phyloP scores from a whole-genome alignment of 2,113 vertebrate genomes.

The Xiphophorus couchianus region DNA sequence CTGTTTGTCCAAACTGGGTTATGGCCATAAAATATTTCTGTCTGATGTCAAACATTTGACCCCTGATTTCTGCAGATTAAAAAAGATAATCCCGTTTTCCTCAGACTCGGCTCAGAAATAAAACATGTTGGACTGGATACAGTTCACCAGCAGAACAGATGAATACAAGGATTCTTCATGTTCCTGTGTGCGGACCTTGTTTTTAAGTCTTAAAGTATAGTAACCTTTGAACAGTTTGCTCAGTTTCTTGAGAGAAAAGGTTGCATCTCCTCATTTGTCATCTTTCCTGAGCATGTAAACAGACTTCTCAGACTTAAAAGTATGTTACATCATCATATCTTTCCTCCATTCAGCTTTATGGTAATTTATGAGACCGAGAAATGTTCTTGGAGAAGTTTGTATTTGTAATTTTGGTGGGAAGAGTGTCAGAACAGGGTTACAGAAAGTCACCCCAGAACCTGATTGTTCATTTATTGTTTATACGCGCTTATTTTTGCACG shows the following conservation, averaged over 20 bases:
- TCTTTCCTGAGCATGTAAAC: neutral
- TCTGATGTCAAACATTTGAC: constrained; percentile 19
- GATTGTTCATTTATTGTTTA: no score
- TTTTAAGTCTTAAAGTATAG: neutral
- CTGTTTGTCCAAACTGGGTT: neutral
- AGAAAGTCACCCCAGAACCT: no score
- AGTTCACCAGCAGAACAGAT: constrained; percentile 5
- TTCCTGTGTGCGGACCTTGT: neutral
- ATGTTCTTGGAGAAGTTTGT: no score
- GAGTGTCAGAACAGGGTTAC: no score
- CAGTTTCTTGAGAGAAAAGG: neutral
- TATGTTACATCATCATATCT: neutral
- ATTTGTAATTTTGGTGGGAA: no score
- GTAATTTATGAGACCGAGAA: no score
- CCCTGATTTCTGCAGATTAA: constrained; percentile 41
- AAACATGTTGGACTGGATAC: neutral
- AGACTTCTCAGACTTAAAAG: neutral
- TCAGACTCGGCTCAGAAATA: constrained; percentile 2
- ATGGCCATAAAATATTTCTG: neutral
- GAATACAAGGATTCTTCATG: constrained; percentile 21
- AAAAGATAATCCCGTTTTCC: constrained; percentile 2
- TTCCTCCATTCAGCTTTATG: no score
- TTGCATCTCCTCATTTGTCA: neutral
- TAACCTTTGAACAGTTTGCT: neutral
- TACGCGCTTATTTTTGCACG: no score